phyloP scores from a whole-genome alignment of 1,140 invertebrate genomes.

The Tetragonula clypearis region DNA sequence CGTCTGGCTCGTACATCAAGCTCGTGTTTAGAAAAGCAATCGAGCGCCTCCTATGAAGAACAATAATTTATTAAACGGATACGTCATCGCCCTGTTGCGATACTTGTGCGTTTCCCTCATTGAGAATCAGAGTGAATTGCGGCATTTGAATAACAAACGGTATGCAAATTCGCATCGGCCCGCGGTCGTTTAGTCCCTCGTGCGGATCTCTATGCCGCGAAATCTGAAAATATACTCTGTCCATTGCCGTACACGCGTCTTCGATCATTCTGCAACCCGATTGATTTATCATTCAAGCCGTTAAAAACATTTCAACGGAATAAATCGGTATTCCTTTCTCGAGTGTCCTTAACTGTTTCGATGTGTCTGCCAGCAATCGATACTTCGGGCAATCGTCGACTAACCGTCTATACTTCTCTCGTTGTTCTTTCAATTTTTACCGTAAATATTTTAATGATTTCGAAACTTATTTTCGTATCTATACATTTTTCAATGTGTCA shows the following conservation, averaged over 20 bases:
- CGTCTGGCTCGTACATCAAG: conserved; percentile 70
- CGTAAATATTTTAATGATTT: neutral
- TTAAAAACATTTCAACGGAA: neutral
- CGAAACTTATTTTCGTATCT: neutral
- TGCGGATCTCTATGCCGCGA: conserved; percentile 28
- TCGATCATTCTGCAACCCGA: neutral
- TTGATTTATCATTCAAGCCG: neutral
- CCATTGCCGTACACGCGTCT: neutral
- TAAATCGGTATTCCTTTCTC: conserved; percentile 1
- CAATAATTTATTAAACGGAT: conserved; percentile 77
- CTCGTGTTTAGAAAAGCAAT: conserved; percentile 66
- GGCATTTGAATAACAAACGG: conserved; percentile 81
- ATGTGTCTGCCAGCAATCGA: neutral
- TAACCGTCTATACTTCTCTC: neutral
- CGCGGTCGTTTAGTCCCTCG: conserved; percentile 49
- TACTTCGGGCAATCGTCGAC: neutral
- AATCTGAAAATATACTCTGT: conserved; percentile 43
- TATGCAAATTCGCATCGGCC: conserved; percentile 76
- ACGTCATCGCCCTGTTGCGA: conserved; percentile 72
- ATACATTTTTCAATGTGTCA: neutral
- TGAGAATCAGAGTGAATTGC: conserved; percentile 74
- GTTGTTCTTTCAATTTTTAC: neutral
- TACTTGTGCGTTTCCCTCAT: conserved; percentile 73
- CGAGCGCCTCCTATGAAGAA: conserved; percentile 67
- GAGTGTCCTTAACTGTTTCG: neutral